These are phyloP conservation scores for Propithecus deckenii DNA, from an alignment of 2,797 vertebrate genomes.

Conservation along the genomic window DNA sequence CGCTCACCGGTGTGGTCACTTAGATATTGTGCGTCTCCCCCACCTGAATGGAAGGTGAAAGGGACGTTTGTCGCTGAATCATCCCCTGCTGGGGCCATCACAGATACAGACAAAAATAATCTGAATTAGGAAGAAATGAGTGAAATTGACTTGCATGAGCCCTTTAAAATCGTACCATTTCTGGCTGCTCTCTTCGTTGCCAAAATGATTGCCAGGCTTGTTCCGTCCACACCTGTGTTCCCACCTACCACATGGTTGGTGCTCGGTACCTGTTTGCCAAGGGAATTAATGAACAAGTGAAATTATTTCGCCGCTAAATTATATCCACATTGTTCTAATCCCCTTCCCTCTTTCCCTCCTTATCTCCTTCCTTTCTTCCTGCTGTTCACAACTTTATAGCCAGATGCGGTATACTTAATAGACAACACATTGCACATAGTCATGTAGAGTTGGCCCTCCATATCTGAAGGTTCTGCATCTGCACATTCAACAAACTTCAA, in stretches of 20 bases:
- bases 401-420: background rate
- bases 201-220: background rate
- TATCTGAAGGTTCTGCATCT: too few species aligned
- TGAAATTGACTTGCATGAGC: background rate
- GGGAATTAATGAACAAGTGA: background rate
- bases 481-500: too few species aligned
- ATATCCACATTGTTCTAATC: background rate
- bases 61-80: background rate
- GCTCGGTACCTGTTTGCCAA: background rate
- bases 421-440: background rate
- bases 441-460: too few species aligned
- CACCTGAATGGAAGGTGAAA: background rate
- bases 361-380: background rate
- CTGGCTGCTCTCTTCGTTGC: background rate
- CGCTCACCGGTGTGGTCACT: too few species aligned
- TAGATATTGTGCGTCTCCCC: background rate
- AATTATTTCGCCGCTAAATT: background rate
- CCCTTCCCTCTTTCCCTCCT: too few species aligned
- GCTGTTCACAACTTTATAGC: background rate
- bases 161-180: background rate
- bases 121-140: conserved; percentile 9
- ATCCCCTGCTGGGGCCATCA: background rate
- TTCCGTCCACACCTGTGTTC: background rate
- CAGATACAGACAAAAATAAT: background rate
- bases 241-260: background rate